phyloP scores from a whole-genome alignment of 2,113 vertebrate species.

The Synchiropus splendidus region DNA sequence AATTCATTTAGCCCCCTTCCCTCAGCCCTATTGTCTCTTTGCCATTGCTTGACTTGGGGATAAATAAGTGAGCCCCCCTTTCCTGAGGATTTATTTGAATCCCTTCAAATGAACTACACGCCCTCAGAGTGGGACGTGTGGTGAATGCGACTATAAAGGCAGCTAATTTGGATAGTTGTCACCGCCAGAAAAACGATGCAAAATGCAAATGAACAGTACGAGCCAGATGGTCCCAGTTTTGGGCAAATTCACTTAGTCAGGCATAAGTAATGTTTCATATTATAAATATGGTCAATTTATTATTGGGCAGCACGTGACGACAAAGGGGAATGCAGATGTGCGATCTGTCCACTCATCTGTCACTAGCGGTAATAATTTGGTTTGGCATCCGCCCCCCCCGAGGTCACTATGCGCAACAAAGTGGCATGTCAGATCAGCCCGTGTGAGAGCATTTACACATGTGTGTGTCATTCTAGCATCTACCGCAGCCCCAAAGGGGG shows the following conservation, averaged over 20 bases:
- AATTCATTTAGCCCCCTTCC: slow-evolving; percentile 56
- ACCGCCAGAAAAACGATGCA: slow-evolving; percentile 45
- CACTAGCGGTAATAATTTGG: slow-evolving; percentile 29
- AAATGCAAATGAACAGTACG: slow-evolving; percentile 46
- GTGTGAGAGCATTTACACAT: slow-evolving; percentile 9
- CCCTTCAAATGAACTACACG: slow-evolving; percentile 39
- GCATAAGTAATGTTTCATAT: slow-evolving; percentile 50
- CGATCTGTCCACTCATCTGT: slow-evolving; percentile 49
- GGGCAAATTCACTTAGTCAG: slow-evolving; percentile 55
- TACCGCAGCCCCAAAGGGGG: slow-evolving; percentile 25
- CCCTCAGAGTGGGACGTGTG: slow-evolving; percentile 29
- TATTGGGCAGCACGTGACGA: slow-evolving; percentile 37
- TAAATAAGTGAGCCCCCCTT: slow-evolving; percentile 49
- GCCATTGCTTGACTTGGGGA: slow-evolving; percentile 36
- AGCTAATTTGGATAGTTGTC: slow-evolving; percentile 52
- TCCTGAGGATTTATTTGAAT: slow-evolving; percentile 38
- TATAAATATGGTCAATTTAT: slow-evolving; percentile 46
- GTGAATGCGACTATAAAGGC: slow-evolving; percentile 47
- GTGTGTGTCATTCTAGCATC: slow-evolving; percentile 28
- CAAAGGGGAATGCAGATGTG: slow-evolving; percentile 19
- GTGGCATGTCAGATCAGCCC: slow-evolving; percentile 25
- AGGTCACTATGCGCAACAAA: slow-evolving; percentile 28
- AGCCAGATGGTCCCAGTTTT: slow-evolving; percentile 65
- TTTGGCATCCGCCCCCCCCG: slow-evolving; percentile 22
- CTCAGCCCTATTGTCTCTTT: slow-evolving; percentile 46